phyloP scores from a whole-genome alignment of 2,888 invertebrate genomes.

The Archips crataeganus region DNA sequence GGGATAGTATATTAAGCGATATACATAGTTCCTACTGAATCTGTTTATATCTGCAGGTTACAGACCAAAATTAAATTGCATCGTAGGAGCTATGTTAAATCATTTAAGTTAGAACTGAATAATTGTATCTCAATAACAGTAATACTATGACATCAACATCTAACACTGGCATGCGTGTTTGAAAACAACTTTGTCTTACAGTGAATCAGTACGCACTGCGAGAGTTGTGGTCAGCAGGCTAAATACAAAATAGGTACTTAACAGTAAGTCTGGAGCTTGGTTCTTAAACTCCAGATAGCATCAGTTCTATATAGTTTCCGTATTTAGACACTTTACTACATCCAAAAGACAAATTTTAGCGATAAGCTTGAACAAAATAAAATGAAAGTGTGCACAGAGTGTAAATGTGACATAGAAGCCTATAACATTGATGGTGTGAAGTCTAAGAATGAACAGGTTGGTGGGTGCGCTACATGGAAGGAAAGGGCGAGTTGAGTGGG shows the following conservation, averaged over 20 bases:
- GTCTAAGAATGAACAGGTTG: conserved; percentile 66
- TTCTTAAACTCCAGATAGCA: conserved; percentile 57
- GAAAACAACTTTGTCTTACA: conserved; percentile 51
- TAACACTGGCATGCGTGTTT: conserved; percentile 67
- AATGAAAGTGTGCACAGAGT: conserved; percentile 69
- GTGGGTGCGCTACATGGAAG: conserved; percentile 66
- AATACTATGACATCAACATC: conserved; percentile 58
- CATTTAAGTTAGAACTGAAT: conserved; percentile 22
- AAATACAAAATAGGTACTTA: conserved; percentile 46
- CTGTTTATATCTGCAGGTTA: neutral
- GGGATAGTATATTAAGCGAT: conserved; percentile 1
- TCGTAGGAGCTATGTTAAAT: conserved; percentile 38
- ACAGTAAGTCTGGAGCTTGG: conserved; percentile 56
- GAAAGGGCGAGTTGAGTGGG: conserved; percentile 69
- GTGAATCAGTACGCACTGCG: conserved; percentile 52
- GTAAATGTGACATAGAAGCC: conserved; percentile 67
- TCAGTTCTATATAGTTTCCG: conserved; percentile 51
- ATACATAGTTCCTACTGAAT: conserved; percentile 40
- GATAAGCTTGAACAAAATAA: conserved; percentile 66
- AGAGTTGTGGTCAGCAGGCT: conserved; percentile 48
- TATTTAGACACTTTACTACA: conserved; percentile 69
- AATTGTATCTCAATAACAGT: conserved; percentile 42
- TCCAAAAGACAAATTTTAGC: conserved; percentile 68
- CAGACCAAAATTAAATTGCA: neutral
- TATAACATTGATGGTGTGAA: conserved; percentile 61